phyloP scores from a whole-genome alignment of 2,888 invertebrate genomes.

The Buathra laborator region DNA sequence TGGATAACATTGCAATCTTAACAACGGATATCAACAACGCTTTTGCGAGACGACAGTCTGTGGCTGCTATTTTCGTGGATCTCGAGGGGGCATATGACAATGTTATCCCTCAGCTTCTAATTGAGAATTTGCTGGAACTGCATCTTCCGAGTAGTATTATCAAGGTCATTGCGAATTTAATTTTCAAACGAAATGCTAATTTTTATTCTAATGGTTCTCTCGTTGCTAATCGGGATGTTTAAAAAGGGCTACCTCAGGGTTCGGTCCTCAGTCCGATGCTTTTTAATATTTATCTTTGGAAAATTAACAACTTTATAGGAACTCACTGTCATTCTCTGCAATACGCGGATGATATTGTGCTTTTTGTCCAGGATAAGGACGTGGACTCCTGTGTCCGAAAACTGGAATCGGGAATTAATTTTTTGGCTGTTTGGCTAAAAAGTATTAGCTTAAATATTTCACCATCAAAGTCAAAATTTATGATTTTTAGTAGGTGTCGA shows the following conservation, averaged over 20 bases:
- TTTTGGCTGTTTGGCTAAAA: neutral
- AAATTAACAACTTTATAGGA: conserved; percentile 15
- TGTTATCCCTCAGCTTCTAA: neutral
- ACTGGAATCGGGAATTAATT: conserved; percentile 3
- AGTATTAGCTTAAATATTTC: conserved; percentile 13
- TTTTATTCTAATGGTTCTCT: conserved; percentile 14
- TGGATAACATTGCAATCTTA: conserved; percentile 30
- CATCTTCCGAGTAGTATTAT: neutral
- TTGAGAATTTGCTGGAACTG: conserved; percentile 10
- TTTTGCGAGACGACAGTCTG: conserved; percentile 6
- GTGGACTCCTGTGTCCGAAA: neutral
- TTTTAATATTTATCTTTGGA: conserved; percentile 15
- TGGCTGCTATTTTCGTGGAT: conserved; percentile 15
- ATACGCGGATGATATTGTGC: conserved; percentile 27
- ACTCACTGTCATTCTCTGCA: neutral
- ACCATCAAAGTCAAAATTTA: conserved; percentile 16
- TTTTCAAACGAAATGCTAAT: neutral
- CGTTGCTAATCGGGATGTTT: neutral
- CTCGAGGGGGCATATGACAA: conserved; percentile 36
- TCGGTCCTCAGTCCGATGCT: conserved; percentile 14
- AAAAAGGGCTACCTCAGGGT: conserved; percentile 22
- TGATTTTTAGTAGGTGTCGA: neutral
- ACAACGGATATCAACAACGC: conserved; percentile 38
- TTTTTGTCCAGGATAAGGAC: neutral
- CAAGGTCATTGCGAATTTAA: conserved; percentile 1